phyloP scores from a whole-genome alignment of 2,888 invertebrate species.

The Caenorhabditis afra region DNA sequence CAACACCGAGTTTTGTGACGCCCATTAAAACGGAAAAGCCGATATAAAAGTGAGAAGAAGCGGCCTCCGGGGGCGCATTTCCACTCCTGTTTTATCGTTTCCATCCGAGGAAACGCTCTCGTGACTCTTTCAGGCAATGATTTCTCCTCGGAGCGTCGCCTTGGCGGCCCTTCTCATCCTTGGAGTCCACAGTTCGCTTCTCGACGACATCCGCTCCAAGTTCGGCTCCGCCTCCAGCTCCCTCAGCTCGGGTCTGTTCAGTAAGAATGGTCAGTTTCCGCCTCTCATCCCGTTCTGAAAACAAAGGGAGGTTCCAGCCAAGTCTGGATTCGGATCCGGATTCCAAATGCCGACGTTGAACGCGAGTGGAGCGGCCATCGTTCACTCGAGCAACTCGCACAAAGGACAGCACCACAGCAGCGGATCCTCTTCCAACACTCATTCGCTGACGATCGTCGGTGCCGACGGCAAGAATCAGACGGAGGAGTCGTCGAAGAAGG shows the following conservation, averaged over 20 bases:
- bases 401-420: conserved; percentile 33
- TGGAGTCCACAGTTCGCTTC: conserved; percentile 35
- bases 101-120: conserved; percentile 14
- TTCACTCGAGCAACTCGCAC: conserved; percentile 21
- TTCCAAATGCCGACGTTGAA: conserved; percentile 24
- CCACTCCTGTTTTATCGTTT: conserved; percentile 1
- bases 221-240: conserved; percentile 3
- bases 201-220: conserved; percentile 37
- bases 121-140: conserved; percentile 21
- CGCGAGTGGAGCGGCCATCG: conserved; percentile 20
- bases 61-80: conserved; percentile 9
- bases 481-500: conserved; percentile 8
- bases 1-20: conserved; percentile 32
- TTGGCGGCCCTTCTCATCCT: conserved; percentile 42
- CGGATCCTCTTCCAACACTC: conserved; percentile 43
- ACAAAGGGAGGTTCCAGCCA: not conserved
- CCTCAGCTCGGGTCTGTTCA: conserved; percentile 12
- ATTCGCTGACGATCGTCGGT: conserved; percentile 32
- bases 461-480: conserved; percentile 49
- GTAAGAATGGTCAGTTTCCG: not conserved
- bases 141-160: conserved; percentile 44
- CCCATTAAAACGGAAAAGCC: conserved; percentile 25
- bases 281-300: not conserved
- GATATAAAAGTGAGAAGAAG: conserved; percentile 32
- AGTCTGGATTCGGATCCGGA: not conserved